Evolutionary conservation across 1,140 invertebrate genomes (phyloP).

Genomic region (Pachyrhynchus sulphureomaculatus): DNA sequence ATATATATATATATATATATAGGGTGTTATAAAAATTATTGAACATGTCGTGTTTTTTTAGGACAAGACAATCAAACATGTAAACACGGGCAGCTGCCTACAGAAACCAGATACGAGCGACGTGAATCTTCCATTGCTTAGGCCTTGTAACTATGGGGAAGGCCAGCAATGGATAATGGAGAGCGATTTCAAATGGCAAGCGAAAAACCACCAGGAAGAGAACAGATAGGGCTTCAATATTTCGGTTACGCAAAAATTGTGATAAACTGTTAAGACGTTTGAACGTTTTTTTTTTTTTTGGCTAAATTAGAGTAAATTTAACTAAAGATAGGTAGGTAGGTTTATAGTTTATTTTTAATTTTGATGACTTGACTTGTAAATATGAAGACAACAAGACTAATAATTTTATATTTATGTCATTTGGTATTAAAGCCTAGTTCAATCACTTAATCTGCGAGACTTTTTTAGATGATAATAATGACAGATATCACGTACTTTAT

Average conservation of each 20-base stretch:
- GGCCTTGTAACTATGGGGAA: constrained; percentile 67
- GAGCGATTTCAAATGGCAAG: constrained; percentile 93
- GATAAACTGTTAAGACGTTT: background rate
- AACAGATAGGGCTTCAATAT: constrained; percentile 25
- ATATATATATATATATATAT: no score
- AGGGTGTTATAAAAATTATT: no score
- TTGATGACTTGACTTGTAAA: no score
- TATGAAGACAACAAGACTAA: no score
- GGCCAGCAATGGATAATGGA: constrained; percentile 95
- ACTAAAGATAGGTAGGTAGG: background rate
- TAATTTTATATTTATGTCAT: no score
- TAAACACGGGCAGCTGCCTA: constrained; percentile 89
- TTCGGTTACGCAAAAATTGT: background rate
- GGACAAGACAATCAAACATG: constrained; percentile 85
- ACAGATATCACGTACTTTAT: no score
- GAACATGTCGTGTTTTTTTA: constrained; percentile 55
- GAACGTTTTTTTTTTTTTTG: background rate
- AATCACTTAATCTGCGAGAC: no score
- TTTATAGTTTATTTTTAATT: no score
- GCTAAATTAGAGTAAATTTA: background rate
- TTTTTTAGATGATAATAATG: no score
- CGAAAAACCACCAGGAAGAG: constrained; percentile 48
- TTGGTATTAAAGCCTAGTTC: no score
- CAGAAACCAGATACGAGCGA: constrained; percentile 74
- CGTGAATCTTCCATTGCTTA: constrained; percentile 68